Conservation (phyloP, 92 coral and sea anemone species). For the Plumapathes pennacea region DNA sequence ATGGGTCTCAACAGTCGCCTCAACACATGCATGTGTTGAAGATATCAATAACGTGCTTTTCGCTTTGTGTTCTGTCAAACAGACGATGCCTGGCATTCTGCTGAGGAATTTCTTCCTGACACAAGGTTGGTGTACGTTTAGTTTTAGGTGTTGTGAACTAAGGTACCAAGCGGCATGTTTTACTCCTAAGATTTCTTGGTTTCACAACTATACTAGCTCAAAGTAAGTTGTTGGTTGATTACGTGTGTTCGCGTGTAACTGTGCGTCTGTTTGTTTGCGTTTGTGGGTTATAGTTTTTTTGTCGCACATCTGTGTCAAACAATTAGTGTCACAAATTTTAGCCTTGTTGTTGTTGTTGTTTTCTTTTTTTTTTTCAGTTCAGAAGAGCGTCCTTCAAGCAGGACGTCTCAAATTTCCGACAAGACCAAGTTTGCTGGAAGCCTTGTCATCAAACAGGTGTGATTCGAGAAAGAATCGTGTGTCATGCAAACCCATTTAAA, state of each 20-base stretch:
- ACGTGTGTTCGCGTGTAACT: not conserved
- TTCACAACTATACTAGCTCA: too few relatives aligned
- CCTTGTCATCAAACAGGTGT: constrained; percentile 82
- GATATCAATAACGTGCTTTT: too few relatives aligned
- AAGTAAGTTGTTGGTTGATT: not conserved
- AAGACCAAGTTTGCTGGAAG: constrained; percentile 58
- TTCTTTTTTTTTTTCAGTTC: not conserved
- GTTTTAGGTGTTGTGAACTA: not conserved
- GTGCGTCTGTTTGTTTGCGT: not conserved
- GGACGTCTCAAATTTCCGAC: constrained; percentile 29
- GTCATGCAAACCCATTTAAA: too few relatives aligned
- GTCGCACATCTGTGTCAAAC: constrained; percentile 1
- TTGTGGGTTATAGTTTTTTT: not conserved
- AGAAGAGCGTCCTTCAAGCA: constrained; percentile 6
- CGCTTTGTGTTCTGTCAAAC: constrained; percentile 10
- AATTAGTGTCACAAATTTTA: too few relatives aligned
- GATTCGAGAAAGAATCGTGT: too few relatives aligned
- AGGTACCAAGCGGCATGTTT: too few relatives aligned
- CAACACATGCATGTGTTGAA: too few relatives aligned
- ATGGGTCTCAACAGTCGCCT: too few relatives aligned
- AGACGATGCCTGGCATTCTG: constrained; percentile 71
- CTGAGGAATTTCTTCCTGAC: constrained; percentile 49
- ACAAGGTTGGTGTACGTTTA: constrained; percentile 20
- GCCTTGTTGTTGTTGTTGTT: constrained; percentile 1
- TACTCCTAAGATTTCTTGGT: not conserved